Evolutionary conservation across 2,888 invertebrate genomes (phyloP).

Genomic region (Drosophila cracens): DNA sequence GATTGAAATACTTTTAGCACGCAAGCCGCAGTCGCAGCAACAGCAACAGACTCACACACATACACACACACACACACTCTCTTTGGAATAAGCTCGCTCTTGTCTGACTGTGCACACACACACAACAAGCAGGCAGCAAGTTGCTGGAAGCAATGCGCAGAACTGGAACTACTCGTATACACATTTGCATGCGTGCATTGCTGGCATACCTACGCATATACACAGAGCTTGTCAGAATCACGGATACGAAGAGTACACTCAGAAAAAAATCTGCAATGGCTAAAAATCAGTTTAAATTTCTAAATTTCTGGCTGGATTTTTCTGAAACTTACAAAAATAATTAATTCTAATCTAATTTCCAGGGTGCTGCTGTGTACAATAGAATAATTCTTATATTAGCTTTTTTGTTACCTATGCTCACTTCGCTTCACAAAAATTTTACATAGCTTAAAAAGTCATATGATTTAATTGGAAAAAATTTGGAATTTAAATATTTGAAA

Average conservation of each 20-base stretch:
- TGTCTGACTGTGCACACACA: slow-evolving; percentile 3
- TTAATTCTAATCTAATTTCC: no score
- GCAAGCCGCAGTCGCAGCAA: slow-evolving; percentile 52
- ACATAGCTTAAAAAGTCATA: no score
- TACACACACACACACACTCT: not conserved
- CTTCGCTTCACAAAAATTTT: no score
- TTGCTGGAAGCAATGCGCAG: slow-evolving; percentile 25
- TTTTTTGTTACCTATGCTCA: no score
- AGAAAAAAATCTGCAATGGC: slow-evolving; percentile 25
- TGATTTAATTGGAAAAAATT: no score
- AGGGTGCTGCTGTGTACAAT: no score
- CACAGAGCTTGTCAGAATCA: slow-evolving; percentile 65
- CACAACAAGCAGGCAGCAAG: not conserved
- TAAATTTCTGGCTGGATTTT: no score
- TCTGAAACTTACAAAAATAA: no score
- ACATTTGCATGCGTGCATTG: slow-evolving; percentile 82
- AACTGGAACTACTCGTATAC: slow-evolving; percentile 63
- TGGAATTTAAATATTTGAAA: no score
- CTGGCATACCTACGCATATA: slow-evolving; percentile 83
- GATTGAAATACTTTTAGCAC: slow-evolving; percentile 77
- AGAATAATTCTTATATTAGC: no score
- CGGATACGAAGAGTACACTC: not conserved
- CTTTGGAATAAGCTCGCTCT: not conserved
- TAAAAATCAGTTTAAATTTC: not conserved
- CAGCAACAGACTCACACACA: slow-evolving; percentile 1